These are phyloP conservation scores for Sepioteuthis lessoniana DNA, from an alignment of 2,888 invertebrate species.

Conservation along the genomic window DNA sequence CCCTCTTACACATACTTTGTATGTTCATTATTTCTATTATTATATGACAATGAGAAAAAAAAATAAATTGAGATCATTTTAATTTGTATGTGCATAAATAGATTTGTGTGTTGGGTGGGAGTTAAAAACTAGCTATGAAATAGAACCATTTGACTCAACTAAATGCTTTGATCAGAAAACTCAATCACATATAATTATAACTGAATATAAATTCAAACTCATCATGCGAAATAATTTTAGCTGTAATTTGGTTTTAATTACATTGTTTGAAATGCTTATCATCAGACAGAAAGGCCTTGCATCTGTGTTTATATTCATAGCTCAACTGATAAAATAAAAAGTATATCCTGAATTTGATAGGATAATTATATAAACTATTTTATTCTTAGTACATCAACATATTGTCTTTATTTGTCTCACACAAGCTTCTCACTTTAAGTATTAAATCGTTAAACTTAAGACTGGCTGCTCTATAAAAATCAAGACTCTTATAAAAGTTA, in stretches of 20 bases:
- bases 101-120: not conserved
- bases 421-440: not conserved
- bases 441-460: not conserved
- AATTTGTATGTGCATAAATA: not conserved
- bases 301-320: not conserved
- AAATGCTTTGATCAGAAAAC: not conserved
- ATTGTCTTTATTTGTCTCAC: not conserved
- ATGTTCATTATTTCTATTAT: not conserved
- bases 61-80: not conserved
- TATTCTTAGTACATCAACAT: not conserved
- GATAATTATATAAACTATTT: not conserved
- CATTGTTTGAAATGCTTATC: slow-evolving; percentile 33
- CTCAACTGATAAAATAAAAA: not conserved
- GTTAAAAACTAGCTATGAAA: not conserved
- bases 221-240: not conserved
- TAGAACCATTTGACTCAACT: not conserved
- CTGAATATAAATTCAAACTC: slow-evolving; percentile 25
- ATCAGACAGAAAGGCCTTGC: not conserved
- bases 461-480: not conserved
- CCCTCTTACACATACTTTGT: not conserved
- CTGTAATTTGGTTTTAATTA: not conserved
- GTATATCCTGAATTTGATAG: not conserved
- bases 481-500: no score
- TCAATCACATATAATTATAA: not conserved
- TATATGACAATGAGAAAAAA: not conserved